phyloP scores from a whole-genome alignment of 1,140 invertebrate species.

The Oryzaephilus surinamensis region DNA sequence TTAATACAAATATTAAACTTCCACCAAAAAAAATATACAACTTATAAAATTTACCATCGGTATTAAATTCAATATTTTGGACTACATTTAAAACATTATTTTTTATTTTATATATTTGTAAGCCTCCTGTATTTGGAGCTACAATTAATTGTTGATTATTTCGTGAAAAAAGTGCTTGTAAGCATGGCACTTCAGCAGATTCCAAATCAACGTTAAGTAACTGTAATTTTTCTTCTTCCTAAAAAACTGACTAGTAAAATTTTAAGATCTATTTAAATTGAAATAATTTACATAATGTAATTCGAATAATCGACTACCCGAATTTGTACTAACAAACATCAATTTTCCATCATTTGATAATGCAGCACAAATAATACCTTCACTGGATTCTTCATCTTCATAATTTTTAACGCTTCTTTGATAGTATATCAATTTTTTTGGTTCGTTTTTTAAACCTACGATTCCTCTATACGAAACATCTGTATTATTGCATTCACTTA shows the following conservation, averaged over 20 bases:
- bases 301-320: slow-evolving; percentile 52
- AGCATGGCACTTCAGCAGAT: slow-evolving; percentile 29
- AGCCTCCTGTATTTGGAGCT: slow-evolving; percentile 17
- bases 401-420: slow-evolving; percentile 22
- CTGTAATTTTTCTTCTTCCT: slow-evolving; percentile 35
- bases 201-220: slow-evolving; percentile 37
- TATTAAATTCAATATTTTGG: slow-evolving; percentile 17
- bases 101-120: slow-evolving; percentile 23
- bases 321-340: slow-evolving; percentile 63
- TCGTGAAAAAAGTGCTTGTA: slow-evolving; percentile 23
- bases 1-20: slow-evolving; percentile 25
- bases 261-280: no score
- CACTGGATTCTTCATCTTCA: slow-evolving; percentile 43
- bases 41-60: slow-evolving; percentile 15
- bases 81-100: slow-evolving; percentile 13
- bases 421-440: slow-evolving; percentile 56
- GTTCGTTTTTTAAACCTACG: slow-evolving; percentile 37
- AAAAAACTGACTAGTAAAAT: no score
- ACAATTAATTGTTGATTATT: slow-evolving; percentile 25
- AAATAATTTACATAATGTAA: slow-evolving; percentile 48
- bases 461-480: background rate
- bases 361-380: slow-evolving; percentile 53
- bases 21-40: background rate
- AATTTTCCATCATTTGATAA: slow-evolving; percentile 56
- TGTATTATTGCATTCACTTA: slow-evolving; percentile 11